Percentiles rank a stretch among this genome's conserved stretches.
Conservation (phyloP, 2,113 vertebrate species). For the Entomyzon cyanotis region DNA sequence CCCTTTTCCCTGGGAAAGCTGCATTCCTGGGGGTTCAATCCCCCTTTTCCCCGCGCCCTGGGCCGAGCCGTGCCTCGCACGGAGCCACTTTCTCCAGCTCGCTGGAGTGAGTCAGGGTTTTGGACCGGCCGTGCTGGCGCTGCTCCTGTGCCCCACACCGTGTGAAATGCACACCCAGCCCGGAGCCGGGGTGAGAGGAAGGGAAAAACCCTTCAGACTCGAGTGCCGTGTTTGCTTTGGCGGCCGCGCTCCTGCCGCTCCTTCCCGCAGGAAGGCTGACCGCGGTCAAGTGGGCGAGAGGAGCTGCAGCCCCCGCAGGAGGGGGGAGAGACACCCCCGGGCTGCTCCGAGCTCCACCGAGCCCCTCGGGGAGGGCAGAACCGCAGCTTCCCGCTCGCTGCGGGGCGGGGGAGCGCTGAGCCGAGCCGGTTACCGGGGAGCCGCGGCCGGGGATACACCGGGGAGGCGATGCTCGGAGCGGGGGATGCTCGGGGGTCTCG, state of each 20-base stretch:
- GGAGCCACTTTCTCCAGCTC: accelerated
- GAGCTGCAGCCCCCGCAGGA: neutral
- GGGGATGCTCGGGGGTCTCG: neutral
- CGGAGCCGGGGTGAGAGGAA: neutral
- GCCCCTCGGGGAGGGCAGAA: neutral
- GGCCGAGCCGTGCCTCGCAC: neutral
- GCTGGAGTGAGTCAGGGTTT: neutral
- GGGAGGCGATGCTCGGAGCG: neutral
- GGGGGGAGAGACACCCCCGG: neutral
- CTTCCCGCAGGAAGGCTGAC: neutral
- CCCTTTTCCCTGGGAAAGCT: no score
- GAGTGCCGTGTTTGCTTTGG: neutral
- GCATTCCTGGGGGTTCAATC: no score
- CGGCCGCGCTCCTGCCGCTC: neutral
- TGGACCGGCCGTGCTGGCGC: neutral
- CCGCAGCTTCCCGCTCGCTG: neutral
- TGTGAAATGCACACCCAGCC: neutral
- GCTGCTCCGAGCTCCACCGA: neutral
- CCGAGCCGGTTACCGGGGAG: no score
- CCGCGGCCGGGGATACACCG: neutral
- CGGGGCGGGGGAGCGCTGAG: neutral
- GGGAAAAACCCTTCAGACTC: neutral
- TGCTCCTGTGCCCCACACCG: neutral
- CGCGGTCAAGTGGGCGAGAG: slow-evolving; percentile 14
- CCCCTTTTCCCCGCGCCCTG: accelerated